These are phyloP conservation scores for Eupithecia vulgata DNA, from an alignment of 2,888 invertebrate genomes.

Conservation along the genomic window DNA sequence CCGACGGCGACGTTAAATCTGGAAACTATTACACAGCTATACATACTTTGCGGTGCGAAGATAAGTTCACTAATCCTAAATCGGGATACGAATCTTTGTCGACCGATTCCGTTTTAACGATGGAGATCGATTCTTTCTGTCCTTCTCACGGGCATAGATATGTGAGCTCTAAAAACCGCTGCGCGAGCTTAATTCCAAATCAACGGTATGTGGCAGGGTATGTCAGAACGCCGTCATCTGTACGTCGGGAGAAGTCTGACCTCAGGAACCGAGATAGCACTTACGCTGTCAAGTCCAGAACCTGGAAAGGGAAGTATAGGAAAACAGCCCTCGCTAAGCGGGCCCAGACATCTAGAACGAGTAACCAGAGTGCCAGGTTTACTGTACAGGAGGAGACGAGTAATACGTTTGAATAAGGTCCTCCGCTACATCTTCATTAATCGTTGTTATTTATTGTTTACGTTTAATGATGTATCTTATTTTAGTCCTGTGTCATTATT, in stretches of 20 bases:
- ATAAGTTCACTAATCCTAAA: conserved; percentile 63
- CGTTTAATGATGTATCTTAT: neutral
- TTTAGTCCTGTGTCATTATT: neutral
- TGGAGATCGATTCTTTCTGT: conserved; percentile 57
- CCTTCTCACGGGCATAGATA: conserved; percentile 55
- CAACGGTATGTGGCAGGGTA: conserved; percentile 36
- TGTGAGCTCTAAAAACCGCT: conserved; percentile 26
- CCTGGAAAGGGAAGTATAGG: conserved; percentile 61
- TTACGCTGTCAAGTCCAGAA: conserved; percentile 54
- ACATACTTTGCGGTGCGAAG: conserved; percentile 65
- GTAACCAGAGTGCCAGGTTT: neutral
- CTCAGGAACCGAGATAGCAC: conserved; percentile 38
- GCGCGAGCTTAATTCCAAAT: conserved; percentile 34
- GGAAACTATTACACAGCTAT: conserved; percentile 56
- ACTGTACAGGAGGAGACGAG: neutral
- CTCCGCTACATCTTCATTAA: neutral
- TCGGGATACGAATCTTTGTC: conserved; percentile 54
- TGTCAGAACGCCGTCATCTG: conserved; percentile 22
- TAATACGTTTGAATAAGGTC: neutral
- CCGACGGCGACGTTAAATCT: conserved; percentile 52
- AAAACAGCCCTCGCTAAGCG: conserved; percentile 61
- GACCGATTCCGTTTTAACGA: conserved; percentile 53
- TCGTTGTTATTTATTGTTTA: neutral
- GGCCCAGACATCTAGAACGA: conserved; percentile 47
- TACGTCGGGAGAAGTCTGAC: conserved; percentile 35